Evolutionary conservation across 2,797 vertebrate species (phyloP).

Genomic region (Triplophysa bombifrons): DNA sequence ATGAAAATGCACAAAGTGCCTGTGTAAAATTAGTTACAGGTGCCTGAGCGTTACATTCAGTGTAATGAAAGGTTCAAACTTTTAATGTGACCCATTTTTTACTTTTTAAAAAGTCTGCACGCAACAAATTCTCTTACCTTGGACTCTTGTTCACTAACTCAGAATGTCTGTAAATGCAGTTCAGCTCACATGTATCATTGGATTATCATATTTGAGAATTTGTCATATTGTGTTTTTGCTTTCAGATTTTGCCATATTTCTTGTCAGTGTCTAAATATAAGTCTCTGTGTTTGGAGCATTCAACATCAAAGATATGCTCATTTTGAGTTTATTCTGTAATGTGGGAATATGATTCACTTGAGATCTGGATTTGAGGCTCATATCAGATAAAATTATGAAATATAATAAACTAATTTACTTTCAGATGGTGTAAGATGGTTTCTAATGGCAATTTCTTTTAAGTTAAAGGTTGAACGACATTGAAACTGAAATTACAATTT

Average conservation of each 20-base stretch:
- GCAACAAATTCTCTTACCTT: no score
- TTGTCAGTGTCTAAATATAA: conserved; percentile 25
- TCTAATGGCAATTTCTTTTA: not conserved
- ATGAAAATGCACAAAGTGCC: not conserved
- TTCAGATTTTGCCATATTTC: not conserved
- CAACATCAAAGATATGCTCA: conserved; percentile 15
- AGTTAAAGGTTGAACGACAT: not conserved
- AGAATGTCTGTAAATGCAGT: no score
- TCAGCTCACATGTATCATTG: no score
- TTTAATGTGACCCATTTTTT: no score
- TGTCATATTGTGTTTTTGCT: not conserved
- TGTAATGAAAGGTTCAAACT: no score
- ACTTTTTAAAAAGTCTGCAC: no score
- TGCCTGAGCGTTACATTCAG: no score
- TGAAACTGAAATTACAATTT: not conserved
- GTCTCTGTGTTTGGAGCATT: conserved; percentile 5
- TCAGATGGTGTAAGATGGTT: not conserved
- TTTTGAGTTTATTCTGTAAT: not conserved
- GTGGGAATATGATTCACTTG: conserved; percentile 1
- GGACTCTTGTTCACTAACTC: no score
- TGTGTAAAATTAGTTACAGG: not conserved
- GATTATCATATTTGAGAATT: not conserved
- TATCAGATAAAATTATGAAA: not conserved
- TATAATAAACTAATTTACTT: conserved; percentile 10
- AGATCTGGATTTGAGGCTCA: conserved; percentile 20